Conservation (phyloP, 2,888 invertebrate species). For the Epinotia brunnichana region DNA sequence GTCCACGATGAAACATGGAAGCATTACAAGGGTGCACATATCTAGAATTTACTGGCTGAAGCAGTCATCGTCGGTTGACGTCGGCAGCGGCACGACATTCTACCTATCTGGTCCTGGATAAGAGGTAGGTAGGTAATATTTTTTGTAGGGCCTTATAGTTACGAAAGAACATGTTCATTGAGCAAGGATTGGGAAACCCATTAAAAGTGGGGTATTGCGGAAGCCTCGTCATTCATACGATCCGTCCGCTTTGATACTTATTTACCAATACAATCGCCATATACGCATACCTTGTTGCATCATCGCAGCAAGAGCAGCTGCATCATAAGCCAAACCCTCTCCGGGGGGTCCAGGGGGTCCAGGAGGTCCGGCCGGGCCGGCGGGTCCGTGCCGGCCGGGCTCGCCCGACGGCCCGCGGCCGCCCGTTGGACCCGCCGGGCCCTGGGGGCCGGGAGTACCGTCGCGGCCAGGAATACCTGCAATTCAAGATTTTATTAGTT, state of each 20-base stretch:
- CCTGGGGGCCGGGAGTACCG: constrained; percentile 81
- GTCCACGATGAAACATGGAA: too few species aligned
- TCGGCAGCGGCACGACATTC: too few species aligned
- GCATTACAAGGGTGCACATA: too few species aligned
- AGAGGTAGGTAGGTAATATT: neutral
- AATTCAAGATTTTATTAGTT: constrained; percentile 1
- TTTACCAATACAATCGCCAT: neutral
- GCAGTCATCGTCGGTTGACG: neutral
- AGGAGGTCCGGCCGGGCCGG: constrained; percentile 87
- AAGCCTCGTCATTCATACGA: too few species aligned
- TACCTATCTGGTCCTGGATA: neutral
- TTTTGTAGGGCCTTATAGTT: neutral
- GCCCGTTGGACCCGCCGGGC: constrained; percentile 87
- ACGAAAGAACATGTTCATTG: neutral
- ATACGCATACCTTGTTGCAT: constrained; percentile 85
- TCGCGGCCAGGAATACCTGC: constrained; percentile 82
- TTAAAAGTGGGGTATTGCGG: neutral
- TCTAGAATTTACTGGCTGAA: too few species aligned
- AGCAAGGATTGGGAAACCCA: neutral
- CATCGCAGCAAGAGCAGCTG: constrained; percentile 90
- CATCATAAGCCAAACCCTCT: constrained; percentile 92
- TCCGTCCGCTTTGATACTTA: too few species aligned
- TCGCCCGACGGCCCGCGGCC: constrained; percentile 88
- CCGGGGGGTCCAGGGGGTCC: constrained; percentile 92
- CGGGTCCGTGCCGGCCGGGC: constrained; percentile 85